A percentile compares a stretch with the other conserved stretches of the same genome.
These are phyloP conservation scores for Podotricha telesiphe DNA, from an alignment of 2,888 invertebrate genomes.

Conservation along the genomic window DNA sequence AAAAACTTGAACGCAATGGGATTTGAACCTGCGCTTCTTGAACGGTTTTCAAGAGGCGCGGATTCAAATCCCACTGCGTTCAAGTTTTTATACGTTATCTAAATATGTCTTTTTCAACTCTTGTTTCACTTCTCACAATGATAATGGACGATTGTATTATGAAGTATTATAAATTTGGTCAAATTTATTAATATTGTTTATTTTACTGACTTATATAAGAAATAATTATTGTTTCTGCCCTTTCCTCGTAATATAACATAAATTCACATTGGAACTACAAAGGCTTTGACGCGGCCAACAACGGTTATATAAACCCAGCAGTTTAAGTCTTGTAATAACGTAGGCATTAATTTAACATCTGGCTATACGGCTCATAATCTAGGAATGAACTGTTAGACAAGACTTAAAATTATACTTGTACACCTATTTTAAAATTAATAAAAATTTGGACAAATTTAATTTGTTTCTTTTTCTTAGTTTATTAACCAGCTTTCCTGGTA, in stretches of 20 bases:
- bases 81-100: too few relatives aligned
- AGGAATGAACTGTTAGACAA: slow-evolving; percentile 3
- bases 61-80: too few relatives aligned
- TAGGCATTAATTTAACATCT: slow-evolving; percentile 50
- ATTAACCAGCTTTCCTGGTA: too few relatives aligned
- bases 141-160: background rate
- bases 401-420: too few relatives aligned
- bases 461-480: too few relatives aligned
- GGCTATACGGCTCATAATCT: slow-evolving; percentile 26
- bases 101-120: too few relatives aligned
- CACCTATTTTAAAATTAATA: too few relatives aligned
- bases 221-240: slow-evolving; percentile 17
- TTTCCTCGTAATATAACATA: slow-evolving; percentile 26
- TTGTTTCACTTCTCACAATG: background rate
- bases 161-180: background rate
- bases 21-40: too few relatives aligned
- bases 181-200: background rate
- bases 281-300: slow-evolving; percentile 40
- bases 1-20: too few relatives aligned
- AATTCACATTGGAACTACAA: slow-evolving; percentile 25
- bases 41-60: too few relatives aligned
- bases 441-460: too few relatives aligned
- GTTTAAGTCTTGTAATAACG: slow-evolving; percentile 45
- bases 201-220: slow-evolving; percentile 16
- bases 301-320: slow-evolving; percentile 48